Evolutionary conservation across 2,888 invertebrate species (phyloP).

Genomic region (Xestia xanthographa): DNA sequence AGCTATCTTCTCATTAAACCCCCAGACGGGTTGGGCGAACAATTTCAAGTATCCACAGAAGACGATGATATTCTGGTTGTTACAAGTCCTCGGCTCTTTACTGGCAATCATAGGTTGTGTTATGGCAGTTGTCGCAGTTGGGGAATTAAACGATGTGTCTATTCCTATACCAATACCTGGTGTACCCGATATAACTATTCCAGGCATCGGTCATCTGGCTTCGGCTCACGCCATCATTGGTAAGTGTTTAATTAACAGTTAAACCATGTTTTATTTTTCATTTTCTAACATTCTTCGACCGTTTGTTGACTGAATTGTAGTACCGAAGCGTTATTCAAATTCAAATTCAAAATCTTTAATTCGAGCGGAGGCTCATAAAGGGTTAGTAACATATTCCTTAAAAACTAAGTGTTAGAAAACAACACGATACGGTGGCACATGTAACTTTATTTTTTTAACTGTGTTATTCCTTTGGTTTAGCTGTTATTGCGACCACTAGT

Average conservation of each 20-base stretch:
- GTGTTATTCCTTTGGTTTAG: too few species aligned
- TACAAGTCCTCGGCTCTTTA: constrained; percentile 78
- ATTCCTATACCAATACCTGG: neutral
- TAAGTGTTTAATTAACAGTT: constrained; percentile 58
- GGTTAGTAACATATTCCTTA: too few species aligned
- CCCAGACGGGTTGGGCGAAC: constrained; percentile 75
- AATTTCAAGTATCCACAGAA: constrained; percentile 73
- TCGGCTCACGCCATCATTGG: constrained; percentile 76
- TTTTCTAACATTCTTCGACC: too few species aligned
- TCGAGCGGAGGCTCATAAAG: too few species aligned
- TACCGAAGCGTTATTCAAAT: neutral
- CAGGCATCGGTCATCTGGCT: constrained; percentile 15
- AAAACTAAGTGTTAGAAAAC: too few species aligned
- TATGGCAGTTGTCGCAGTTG: constrained; percentile 65
- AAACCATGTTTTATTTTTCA: neutral
- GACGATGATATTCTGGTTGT: constrained; percentile 71
- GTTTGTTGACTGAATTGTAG: neutral
- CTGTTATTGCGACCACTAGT: too few species aligned
- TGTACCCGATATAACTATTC: neutral
- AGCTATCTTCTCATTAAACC: constrained; percentile 75
- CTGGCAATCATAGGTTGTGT: constrained; percentile 76
- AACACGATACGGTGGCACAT: too few species aligned
- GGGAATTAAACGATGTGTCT: accelerated
- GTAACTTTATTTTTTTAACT: too few species aligned
- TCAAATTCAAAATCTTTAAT: too few species aligned